Base-by-base conservation (phyloP, 2,888 invertebrate species). In the Resseliella maxima region DNA sequence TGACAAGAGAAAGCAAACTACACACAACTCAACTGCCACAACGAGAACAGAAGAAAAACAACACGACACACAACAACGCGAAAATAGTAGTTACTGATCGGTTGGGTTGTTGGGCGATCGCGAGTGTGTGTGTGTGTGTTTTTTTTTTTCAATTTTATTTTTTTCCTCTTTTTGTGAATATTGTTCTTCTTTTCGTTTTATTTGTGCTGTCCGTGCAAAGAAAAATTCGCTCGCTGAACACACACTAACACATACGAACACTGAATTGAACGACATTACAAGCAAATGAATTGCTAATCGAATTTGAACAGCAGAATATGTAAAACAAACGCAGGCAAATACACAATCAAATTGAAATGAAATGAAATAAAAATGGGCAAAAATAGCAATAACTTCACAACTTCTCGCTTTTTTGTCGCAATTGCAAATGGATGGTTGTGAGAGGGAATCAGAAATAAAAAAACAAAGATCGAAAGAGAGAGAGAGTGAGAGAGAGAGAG, bases 1-100 rank as follows among this genome's bases (percentile, higher is more conserved):
- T 83, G 83, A 83, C 83, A 83, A 83, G 83, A 83, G 83, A 83
- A 83, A 83, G 83, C 83, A 36, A 83, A 83, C 83, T 83, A 24
- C 38, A 83, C 83, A 38, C 38, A 38, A 38, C 72, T 31, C 15
- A 8, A 18, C 24, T 35, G 31, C 31, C 72, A 72, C 24, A 35
- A 35, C 31, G n/a, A 36, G 24, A 72, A 72, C 72, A 31, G 15
- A 72, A 35, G 12, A 72, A 35, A 1, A 72, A 35, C 31, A 72
- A 72, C 72, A 31, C 1, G 18, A 31, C 5, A 35, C 3, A 59
- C 59, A 59, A 15, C 59, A 59, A 59, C 59, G 24, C 24, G 24
- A 3, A n/a, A 59, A 59, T 12, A 59, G 24, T 24, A 59, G 24
- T 24, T 5, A 59, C 24, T 18, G 46, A 59, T 24, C 59, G 24